Conservation (phyloP, 2,113 vertebrate genomes). For the Myrmophylax atrothorax region DNA sequence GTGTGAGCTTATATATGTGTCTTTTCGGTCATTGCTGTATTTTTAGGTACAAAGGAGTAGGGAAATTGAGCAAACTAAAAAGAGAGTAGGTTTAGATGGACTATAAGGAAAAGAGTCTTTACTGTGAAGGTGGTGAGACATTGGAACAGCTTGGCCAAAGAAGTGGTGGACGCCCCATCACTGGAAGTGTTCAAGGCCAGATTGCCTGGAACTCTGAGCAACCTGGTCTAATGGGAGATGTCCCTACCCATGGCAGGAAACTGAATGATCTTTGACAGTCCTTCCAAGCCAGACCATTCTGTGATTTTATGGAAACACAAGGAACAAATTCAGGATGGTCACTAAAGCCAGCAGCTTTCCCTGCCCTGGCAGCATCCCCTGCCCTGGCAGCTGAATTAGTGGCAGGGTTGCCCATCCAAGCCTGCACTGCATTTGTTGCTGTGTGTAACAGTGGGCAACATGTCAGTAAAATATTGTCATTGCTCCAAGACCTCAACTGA, state of each 20-base stretch:
- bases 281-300: not conserved
- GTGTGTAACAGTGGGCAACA: too few species aligned
- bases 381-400: not conserved
- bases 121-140: not conserved
- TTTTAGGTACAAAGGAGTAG: not conserved
- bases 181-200: not conserved
- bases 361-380: not conserved
- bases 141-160: not conserved
- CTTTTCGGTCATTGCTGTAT: not conserved
- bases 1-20: accelerated
- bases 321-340: not conserved
- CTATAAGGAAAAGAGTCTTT: not conserved
- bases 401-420: not conserved
- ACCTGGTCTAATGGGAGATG: not conserved
- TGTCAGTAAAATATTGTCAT: not conserved
- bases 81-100: not conserved
- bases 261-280: not conserved
- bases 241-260: not conserved
- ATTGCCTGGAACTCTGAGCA: not conserved
- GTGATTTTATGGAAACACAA: not conserved
- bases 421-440: not conserved
- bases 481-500: not conserved
- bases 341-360: not conserved
- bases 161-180: not conserved
- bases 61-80: not conserved